Conservation (phyloP, 2,888 invertebrate species). For the Heliconius sara region DNA sequence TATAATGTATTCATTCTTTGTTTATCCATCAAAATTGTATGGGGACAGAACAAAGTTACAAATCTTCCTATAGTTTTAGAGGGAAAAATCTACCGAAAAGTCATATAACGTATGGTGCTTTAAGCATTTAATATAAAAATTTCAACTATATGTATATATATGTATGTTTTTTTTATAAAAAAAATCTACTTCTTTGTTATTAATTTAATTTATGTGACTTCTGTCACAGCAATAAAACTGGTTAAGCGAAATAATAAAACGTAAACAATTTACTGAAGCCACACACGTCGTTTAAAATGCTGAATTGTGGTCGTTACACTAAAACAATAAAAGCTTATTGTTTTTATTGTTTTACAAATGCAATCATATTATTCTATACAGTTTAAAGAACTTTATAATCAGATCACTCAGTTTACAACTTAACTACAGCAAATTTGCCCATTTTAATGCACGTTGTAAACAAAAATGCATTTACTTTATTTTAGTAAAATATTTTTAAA, state of each 20-base stretch:
- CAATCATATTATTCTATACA: conserved; percentile 45
- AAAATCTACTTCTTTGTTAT: neutral
- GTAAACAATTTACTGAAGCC: conserved; percentile 49
- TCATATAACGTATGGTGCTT: neutral
- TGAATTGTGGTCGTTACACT: conserved; percentile 48
- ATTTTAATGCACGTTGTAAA: neutral
- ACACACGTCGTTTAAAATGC: conserved; percentile 49
- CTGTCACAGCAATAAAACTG: conserved; percentile 39
- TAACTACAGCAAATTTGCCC: conserved; percentile 39
- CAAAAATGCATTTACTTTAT: neutral
- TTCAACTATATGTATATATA: no score
- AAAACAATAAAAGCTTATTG: conserved; percentile 50
- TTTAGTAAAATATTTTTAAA: no score
- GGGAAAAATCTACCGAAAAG: neutral
- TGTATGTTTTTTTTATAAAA: neutral
- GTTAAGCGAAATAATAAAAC: conserved; percentile 37
- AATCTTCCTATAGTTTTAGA: neutral
- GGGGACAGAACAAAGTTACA: neutral
- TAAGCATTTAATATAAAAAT: neutral
- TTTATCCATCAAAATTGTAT: conserved; percentile 6
- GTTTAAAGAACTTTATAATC: conserved; percentile 46
- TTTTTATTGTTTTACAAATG: conserved; percentile 50
- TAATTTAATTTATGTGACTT: conserved; percentile 16
- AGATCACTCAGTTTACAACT: conserved; percentile 46
- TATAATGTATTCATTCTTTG: conserved; percentile 25